Evolutionary conservation across 2,113 vertebrate genomes (phyloP), one percentile per base, ranked within the genome.

Genomic region (Gymnorhina tibicen): DNA sequence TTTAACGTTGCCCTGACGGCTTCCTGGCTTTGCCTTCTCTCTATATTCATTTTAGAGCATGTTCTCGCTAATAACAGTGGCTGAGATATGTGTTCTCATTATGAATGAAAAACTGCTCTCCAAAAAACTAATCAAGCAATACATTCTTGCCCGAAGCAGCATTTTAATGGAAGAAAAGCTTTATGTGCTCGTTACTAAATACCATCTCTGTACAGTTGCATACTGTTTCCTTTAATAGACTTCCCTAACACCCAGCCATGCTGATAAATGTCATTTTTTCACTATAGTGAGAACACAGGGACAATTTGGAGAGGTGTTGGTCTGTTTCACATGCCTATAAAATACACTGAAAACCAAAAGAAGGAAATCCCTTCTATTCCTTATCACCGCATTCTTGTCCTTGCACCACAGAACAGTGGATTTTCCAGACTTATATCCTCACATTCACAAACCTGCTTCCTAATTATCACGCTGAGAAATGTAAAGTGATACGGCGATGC

Each of bases 21-120:
- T 89, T 58, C 66, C 81, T 77, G 63, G 60, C 56, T 80, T 52
- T 56, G 60, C 26, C 41, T 75, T 23, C 88, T 30, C 76, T 56
- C 59, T 67, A 1, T 53, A 87, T 89, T 79, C 28, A 20, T 91
- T 93, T 91, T 39, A 82, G 78, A 90, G n/a, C 50, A 16, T 24
- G 59, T 78, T 86, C 82, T 53, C 52, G 3, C 93, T 79, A 96
- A 56, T 55, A 95, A 55, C 41, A 46, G 76, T 13, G 58, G 50
- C 64, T 88, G 75, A 86, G 64, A 89, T 87, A 33, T 62, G 53
- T 89, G 50, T 80, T 92, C 89, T 93, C 46, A 46, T 95, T 96
- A 87, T 62, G 82, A 97, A 96, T 89, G 58, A 95, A 96, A 95
- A 95, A 91, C 89, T 91, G 82, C 49, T 96, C 79, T 85, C 93